A percentile compares a stretch with the other conserved stretches of the same genome.
Conservation (phyloP, 2,888 invertebrate species). For the Tinea pellionella region DNA sequence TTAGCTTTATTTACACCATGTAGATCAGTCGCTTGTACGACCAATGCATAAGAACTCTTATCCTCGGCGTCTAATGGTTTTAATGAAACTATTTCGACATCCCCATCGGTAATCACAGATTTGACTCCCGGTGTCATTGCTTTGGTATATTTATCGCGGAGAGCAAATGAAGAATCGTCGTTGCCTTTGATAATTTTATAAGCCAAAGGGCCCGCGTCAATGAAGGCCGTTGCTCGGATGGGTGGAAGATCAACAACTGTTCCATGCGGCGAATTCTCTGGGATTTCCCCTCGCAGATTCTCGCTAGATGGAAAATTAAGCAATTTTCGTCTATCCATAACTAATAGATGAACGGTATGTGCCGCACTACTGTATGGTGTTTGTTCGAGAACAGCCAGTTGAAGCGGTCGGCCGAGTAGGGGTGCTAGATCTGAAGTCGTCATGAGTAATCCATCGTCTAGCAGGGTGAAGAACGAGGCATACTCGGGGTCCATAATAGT, state of each 20-base stretch:
- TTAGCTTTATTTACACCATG: constrained; percentile 84
- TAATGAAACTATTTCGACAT: constrained; percentile 80
- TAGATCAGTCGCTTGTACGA: constrained; percentile 83
- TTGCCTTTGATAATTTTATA: constrained; percentile 86
- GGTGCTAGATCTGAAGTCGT: constrained; percentile 88
- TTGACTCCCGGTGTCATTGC: constrained; percentile 56
- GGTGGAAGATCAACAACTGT: constrained; percentile 78
- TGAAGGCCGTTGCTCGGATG: constrained; percentile 77
- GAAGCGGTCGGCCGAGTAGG: constrained; percentile 82
- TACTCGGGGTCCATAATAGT: constrained; percentile 80
- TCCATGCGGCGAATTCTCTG: constrained; percentile 81
- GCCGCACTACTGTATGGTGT: constrained; percentile 82
- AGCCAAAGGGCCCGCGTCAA: constrained; percentile 75
- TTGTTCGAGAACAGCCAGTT: constrained; percentile 84
- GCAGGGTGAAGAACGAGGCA: constrained; percentile 87
- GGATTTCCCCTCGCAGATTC: constrained; percentile 75
- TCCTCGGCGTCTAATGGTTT: constrained; percentile 83
- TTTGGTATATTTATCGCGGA: constrained; percentile 70
- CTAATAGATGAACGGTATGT: constrained; percentile 83
- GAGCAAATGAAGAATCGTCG: constrained; percentile 77
- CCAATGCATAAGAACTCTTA: constrained; percentile 76
- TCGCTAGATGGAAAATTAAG: constrained; percentile 78
- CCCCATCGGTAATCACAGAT: constrained; percentile 69
- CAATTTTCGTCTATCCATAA: constrained; percentile 86
- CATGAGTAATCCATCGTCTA: constrained; percentile 90